phyloP scores from a whole-genome alignment of 37 sponge, comb jelly and placozoan genomes.

The Agelas oroides region DNA sequence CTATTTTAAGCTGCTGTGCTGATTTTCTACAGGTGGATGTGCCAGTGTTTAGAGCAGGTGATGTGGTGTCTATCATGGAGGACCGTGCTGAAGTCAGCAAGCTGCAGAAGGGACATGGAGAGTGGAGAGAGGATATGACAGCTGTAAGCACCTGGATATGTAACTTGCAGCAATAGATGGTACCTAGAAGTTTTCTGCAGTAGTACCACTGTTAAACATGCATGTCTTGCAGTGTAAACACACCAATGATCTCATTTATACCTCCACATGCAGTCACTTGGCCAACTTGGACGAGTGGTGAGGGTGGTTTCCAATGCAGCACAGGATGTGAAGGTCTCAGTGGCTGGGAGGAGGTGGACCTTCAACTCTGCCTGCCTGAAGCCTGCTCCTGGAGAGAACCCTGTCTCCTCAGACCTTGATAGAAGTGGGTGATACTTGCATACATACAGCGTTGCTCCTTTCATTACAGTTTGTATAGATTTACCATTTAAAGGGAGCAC shows the following conservation, averaged over 20 bases:
- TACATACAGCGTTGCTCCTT: too few relatives aligned
- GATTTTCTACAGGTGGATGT: constrained; percentile 3
- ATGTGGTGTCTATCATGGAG: constrained; percentile 41
- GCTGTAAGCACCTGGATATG: neutral
- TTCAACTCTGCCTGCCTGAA: neutral
- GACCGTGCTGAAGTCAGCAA: constrained; percentile 23
- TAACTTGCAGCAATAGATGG: too few relatives aligned
- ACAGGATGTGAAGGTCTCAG: neutral
- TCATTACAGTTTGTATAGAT: too few relatives aligned
- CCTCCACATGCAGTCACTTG: neutral
- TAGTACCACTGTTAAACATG: too few relatives aligned
- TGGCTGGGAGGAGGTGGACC: constrained; percentile 1
- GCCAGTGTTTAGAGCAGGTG: constrained; percentile 40
- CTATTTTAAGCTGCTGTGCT: too few relatives aligned
- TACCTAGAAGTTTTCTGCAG: too few relatives aligned
- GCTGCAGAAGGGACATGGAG: constrained; percentile 65
- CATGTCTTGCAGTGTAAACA: too few relatives aligned
- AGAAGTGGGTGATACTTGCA: too few relatives aligned
- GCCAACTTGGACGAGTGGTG: neutral
- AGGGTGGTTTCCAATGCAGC: neutral
- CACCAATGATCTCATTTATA: too few relatives aligned
- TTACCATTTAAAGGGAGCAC: too few relatives aligned
- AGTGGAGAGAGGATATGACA: constrained; percentile 61
- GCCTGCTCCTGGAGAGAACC: neutral
- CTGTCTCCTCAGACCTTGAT: too few relatives aligned